Evolutionary conservation across 2,113 vertebrate species (phyloP), one percentile per base, ranked within the genome.

Genomic region (Crotophaga sulcirostris): DNA sequence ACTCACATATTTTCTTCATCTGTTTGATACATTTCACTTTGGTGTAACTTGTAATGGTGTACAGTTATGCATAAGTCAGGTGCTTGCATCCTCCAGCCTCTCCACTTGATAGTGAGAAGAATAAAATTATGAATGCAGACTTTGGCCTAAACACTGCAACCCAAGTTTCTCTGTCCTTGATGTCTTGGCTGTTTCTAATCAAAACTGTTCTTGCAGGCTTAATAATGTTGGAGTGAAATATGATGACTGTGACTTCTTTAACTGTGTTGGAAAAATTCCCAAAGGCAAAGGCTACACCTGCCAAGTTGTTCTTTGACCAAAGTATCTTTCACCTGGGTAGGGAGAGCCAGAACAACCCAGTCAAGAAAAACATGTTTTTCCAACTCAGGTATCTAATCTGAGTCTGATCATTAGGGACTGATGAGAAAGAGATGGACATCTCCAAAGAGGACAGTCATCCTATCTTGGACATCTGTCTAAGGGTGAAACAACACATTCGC

Each of bases 401-500:
- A 74, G 9, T 51, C 45, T 42, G 17, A 55, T 45, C 16, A 5
- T 73, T 64, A 36, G 28, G 17, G 6, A 45, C 13, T 80, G 44
- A 52, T 2, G 0, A 84, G 49, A 60, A 76, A 51, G 28, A 84
- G 3, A 26, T 25, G 4, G 8, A 2, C 24, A 34, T 33, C 68
- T 69, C 24, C 59, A 51, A 20, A 70, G 14, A 1, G 10, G 4
- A 38, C 13, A 69, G 34, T 74, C 36, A 42, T 70, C 13, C 29
- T 63, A 5, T 64, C 47, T 78, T 81, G 26, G 26, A 59, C 8
- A 33, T 4, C 4, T 63, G 6, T 54, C 69, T 34, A 26, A 55
- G 6, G 19, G 2, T 66, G 45, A 18, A 62, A 49, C 0, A 4
- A 28, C 1, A 0, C 28, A 4, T 56, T 62, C 3, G 0, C 19